Base-by-base conservation (phyloP, 2,113 vertebrate genomes). In the Hippolais icterina region DNA sequence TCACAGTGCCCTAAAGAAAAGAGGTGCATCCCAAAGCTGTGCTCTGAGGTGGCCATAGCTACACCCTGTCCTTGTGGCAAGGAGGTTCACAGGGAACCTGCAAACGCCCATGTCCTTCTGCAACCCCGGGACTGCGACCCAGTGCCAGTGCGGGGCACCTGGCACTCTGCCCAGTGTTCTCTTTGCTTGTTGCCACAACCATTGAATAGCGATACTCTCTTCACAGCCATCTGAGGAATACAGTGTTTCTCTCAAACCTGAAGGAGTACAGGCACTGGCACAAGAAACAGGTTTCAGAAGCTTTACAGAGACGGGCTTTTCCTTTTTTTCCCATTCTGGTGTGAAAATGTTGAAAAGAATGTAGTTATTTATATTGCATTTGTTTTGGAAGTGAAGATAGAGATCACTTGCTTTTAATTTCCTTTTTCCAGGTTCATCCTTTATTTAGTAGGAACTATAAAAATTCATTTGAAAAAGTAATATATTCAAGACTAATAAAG, bases 401-500 rank as follows among this genome's bases (percentile, higher is more conserved):
- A 56, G 64, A 82, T 50, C 10, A 52, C 16, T 79, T 0, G 0
- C 11, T 91, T 89, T 69, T 89, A 61, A 85, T 86, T 87, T 87
- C 50, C 37, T 35, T 77, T 79, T 82, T 46, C 44, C 63, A 77
- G 24, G 42, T 61, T 87, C 41, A 88, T 76, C 46, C 53, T 65
- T 85, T 72, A 77, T 80, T 85, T 83, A 80, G 24, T 23, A 80
- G 76, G 37, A 86, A 74, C 25, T 42, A 70, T 31, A 86, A 94
- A 94, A 80, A 83, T n/a, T 80, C 21, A 77, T 85, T 66, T 88
- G 33, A 83, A 85, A 41, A 80, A 92, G 25, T 57, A 92, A 83
- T 52, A 59, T 47, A 83, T 85, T 83, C 54, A 53, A 83, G 41
- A 60, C 15, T 75, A 95, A 85, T 91, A 72, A 93, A 94, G 84